phyloP scores from a whole-genome alignment of 2,113 vertebrate species.

The Etia nguti region DNA sequence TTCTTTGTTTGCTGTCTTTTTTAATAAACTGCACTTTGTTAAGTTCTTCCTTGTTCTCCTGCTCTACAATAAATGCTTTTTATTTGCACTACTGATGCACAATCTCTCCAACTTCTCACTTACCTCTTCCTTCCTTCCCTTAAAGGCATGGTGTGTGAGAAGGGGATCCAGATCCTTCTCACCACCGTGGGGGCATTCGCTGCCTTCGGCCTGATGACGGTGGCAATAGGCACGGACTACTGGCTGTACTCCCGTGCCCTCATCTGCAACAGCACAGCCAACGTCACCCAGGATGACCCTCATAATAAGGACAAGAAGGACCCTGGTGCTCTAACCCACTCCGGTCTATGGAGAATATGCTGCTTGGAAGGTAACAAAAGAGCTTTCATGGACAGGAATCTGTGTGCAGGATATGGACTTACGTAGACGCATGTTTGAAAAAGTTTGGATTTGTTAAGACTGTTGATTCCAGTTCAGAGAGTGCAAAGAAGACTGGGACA shows the following conservation, averaged over 20 bases:
- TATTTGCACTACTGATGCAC: background rate
- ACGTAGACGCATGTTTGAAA: background rate
- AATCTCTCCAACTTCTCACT: background rate
- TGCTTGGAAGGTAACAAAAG: constrained; percentile 83
- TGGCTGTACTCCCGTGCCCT: constrained; percentile 90
- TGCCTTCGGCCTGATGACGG: constrained; percentile 93
- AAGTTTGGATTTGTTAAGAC: background rate
- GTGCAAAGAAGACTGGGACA: background rate
- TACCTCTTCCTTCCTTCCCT: constrained; percentile 39
- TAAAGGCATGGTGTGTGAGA: constrained; percentile 87
- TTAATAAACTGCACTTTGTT: background rate
- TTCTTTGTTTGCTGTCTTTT: background rate
- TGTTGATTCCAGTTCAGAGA: background rate
- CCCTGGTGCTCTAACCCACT: constrained; percentile 89
- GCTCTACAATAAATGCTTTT: background rate
- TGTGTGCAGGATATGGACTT: background rate
- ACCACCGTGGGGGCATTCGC: constrained; percentile 91
- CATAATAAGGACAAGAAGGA: constrained; percentile 86
- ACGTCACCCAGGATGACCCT: constrained; percentile 77
- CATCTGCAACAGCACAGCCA: constrained; percentile 89
- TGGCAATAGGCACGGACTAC: constrained; percentile 93
- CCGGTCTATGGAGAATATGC: constrained; percentile 91
- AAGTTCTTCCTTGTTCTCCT: background rate
- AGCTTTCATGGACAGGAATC: background rate
- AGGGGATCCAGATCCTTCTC: constrained; percentile 89